Evolutionary conservation across 2,113 vertebrate species (phyloP), one percentile per base, ranked within the genome.

Genomic region (Lophochroa leadbeateri): DNA sequence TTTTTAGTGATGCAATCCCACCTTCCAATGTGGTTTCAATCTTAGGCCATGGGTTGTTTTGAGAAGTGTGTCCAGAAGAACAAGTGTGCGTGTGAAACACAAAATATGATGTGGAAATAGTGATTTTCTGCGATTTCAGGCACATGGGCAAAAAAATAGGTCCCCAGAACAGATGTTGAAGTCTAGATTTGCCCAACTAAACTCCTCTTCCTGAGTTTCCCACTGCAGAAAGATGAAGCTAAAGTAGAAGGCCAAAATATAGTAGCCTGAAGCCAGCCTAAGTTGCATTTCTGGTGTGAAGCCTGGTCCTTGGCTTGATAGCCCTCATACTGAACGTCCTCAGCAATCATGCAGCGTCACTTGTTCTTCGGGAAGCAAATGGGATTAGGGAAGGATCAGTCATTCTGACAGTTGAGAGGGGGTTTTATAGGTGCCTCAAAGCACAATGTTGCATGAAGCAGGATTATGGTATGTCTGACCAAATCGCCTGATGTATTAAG

Each of bases 311-410:
- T n/a, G 47, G 20, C 68, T 63, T 49, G 46, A 43, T 81, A 88
- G 86, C 29, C 58, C 64, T 29, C 72, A 86, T 91, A 28, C 21
- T 83, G 82, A 41, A 65, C 21, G 7, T 77, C 60, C 20, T 20
- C 58, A 10, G 80, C 92, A 80, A 58, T 83, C 80, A 4, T 2
- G 8, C 15, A 9, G 91, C 16, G n/a, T 67, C 24, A 11, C 53
- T 91, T 9, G 6, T 61, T 96, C 82, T 86, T 88, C 1, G 4
- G 86, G 90, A 88, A 93, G 82, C 43, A 92, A 94, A 95, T 93
- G 80, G 86, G 88, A 81, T 96, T 95, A 94, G 72, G 80, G 76
- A 90, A 71, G 86, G 90, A 90, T 96, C 88, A 86, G 86, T 86
- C 13, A 2, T 83, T 75, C 68, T 90, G 88, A 93, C 90, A 94